Evolutionary conservation across 2,888 invertebrate genomes (phyloP), one percentile per base, ranked within the genome.

Genomic region (Acholoe squamosa): DNA sequence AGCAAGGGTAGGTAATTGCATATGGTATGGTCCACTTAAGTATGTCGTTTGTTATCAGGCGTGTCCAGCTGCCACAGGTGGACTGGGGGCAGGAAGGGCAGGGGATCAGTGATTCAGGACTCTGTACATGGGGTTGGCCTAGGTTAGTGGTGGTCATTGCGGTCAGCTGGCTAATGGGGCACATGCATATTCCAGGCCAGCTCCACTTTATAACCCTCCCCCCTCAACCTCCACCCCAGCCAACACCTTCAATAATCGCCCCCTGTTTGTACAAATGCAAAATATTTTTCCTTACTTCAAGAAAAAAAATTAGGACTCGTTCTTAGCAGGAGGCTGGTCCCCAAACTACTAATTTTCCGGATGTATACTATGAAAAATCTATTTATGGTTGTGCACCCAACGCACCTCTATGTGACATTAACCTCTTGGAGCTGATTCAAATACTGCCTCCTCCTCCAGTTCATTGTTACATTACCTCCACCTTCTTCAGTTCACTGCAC

Each of bases 91-190:
- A 43, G 43, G 43, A 43, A 43, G 43, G 43, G 43, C 43, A 43
- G 43, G 43, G 43, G 43, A 43, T 43, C 43, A 43, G 43, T 43
- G 43, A 43, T 7, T 61, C 61, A 61, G 22, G 3, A n/a, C 61
- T n/a, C 61, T 12, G 22, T 19, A 61, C 19, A 61, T 3, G 61
- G 19, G 61, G 61, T n/a, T 19, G n/a, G 61, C n/a, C 14, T 19
- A n/a, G 61, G 61, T 7, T 43, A 43, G 61, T 54, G 10, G 54
- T 61, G 61, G 61, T 61, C 61, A 61, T 19, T 61, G 61, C n/a
- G 61, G 61, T 61, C 61, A n/a, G 61, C 61, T n/a, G 61, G 61
- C 61, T 61, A 61, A 61, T 61, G 14, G 61, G 61, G 61, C 61
- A 61, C 61, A 61, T 61, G 19, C 54, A 61, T 43, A 43, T 43